Base-by-base conservation (phyloP, 2,888 invertebrate species). In the Ferrisia virgata region DNA sequence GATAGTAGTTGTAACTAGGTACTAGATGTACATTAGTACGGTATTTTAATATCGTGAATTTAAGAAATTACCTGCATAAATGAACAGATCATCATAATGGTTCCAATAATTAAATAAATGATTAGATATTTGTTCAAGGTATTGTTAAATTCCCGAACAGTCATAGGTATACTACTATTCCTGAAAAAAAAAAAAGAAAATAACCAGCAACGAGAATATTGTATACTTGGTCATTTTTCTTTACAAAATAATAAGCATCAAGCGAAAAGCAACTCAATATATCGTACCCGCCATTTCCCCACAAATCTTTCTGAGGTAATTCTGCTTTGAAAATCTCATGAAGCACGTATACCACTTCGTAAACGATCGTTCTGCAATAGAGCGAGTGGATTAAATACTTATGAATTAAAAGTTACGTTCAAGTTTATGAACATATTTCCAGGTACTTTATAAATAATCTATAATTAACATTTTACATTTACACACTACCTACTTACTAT, bases 71-170 rank as follows among this genome's bases (percentile, higher is more conserved):
- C 83, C 72, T 83, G 83, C n/a, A 83, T 22, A 22, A 83, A 83
- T 1, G 43, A 72, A 31, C 28, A 83, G 2, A 83, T 18, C 28
- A 83, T 40, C 43, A 76, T 83, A 15, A 83, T 40, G 22, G 43
- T 83, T 11, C 72, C 83, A 15, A 83, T 83, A 8, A 83, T 72
- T 31, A 83, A 28, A 43, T 72, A 83, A 31, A 83, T 83, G 22
- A 83, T 76, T 39, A 76, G 18, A 31, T 83, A 83, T 69, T 76
- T 72, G n/a, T 83, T 72, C 13, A 83, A 22, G 11, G 25, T 76
- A 13, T 72, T 28, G 6, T 76, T 5, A 28, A 83, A 83, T 31
- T 83, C 72, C 11, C 40, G 28, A 1, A 5, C 43, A 9, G 83
- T 83, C 31, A 83, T 39, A 15, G 40, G 72, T n/a, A n/a, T 11